Percentiles rank a stretch among this genome's conserved stretches.
phyloP scores from a whole-genome alignment of 2,113 vertebrate genomes.

The Oryzias celebensis region DNA sequence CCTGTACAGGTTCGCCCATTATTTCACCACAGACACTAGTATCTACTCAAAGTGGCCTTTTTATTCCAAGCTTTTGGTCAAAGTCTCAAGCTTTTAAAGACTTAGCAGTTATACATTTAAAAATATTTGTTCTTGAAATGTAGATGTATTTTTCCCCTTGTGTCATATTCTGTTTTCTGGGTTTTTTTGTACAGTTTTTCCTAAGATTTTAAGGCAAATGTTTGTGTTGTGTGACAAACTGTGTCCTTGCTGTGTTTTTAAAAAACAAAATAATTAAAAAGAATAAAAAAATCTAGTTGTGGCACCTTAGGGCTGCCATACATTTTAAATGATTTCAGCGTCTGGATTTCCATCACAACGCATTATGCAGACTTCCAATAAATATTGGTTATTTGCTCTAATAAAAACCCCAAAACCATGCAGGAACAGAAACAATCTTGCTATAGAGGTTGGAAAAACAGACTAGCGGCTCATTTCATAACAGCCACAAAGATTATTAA shows the following conservation, averaged over 20 bases:
- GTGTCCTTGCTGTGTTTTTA: not conserved
- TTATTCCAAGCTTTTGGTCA: too few species aligned
- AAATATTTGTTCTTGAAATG: too few species aligned
- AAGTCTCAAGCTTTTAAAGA: too few species aligned
- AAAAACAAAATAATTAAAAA: not conserved
- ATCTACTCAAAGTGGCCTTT: too few species aligned
- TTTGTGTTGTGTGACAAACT: not conserved
- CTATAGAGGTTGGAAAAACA: conserved; percentile 56
- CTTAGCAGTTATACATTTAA: too few species aligned
- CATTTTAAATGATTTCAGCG: not conserved
- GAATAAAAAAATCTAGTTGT: not conserved
- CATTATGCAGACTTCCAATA: conserved; percentile 20
- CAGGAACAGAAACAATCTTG: conserved; percentile 28
- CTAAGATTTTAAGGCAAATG: not conserved
- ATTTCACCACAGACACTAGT: too few species aligned
- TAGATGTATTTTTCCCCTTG: too few species aligned
- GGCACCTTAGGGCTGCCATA: not conserved
- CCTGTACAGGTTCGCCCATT: too few species aligned
- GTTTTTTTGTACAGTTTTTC: not conserved
- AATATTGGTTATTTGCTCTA: conserved; percentile 45
- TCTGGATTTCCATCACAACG: not conserved
- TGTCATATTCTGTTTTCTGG: not conserved
- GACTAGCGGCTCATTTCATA: conserved; percentile 42
- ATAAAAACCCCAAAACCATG: conserved; percentile 47
- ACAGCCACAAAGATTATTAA: conserved; percentile 50